Percentiles rank a stretch among this genome's conserved stretches.
Conservation (phyloP, 2,797 vertebrate genomes). For the Pachyuromys duprasi region DNA sequence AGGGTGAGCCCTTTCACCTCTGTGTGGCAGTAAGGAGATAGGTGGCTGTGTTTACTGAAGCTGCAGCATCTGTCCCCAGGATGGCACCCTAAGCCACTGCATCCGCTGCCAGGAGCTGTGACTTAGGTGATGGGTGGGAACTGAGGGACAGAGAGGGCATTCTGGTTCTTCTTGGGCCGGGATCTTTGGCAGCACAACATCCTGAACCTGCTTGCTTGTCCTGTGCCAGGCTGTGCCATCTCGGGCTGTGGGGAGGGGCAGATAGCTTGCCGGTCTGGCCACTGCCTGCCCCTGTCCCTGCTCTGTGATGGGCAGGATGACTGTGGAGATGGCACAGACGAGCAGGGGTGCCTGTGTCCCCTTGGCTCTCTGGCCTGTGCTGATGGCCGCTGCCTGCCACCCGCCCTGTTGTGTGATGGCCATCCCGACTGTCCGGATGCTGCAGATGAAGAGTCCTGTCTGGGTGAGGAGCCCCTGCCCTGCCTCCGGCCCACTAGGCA, state of each 20-base stretch:
- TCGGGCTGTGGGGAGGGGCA: constrained; percentile 88
- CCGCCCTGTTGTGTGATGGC: constrained; percentile 90
- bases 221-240: constrained; percentile 88
- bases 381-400: constrained; percentile 87
- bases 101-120: background rate
- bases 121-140: background rate
- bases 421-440: constrained; percentile 89
- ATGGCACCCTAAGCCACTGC: background rate
- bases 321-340: constrained; percentile 95
- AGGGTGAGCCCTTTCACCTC: constrained; percentile 50
- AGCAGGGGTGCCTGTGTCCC: constrained; percentile 90
- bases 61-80: background rate
- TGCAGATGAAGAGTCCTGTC: constrained; percentile 92
- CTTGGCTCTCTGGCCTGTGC: constrained; percentile 91
- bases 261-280: constrained; percentile 90
- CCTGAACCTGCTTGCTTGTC: background rate
- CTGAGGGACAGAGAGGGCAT: no score
- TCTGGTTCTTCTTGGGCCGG: background rate
- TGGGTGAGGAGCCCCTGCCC: constrained; percentile 85
- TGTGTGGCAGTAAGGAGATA: background rate
- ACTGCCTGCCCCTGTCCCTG: constrained; percentile 90
- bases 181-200: background rate
- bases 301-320: constrained; percentile 93
- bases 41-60: background rate
- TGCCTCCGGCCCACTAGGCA: background rate